Conservation (phyloP, 2,797 vertebrate genomes). For the Sebastes umbrosus region DNA sequence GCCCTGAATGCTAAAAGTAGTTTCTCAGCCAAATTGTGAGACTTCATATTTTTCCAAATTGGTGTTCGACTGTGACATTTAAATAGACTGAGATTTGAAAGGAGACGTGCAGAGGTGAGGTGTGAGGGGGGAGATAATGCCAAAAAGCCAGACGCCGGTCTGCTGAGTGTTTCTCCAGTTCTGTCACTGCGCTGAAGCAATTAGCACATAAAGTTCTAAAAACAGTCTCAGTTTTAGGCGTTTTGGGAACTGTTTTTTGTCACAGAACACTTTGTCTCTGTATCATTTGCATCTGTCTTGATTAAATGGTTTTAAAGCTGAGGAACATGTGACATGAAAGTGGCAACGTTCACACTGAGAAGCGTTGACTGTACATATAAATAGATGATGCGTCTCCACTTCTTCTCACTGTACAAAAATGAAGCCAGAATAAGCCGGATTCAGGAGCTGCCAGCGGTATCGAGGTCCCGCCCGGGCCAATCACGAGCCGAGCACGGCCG, state of each 20-base stretch:
- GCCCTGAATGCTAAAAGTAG: background rate
- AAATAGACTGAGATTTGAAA: background rate
- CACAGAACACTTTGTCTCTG: background rate
- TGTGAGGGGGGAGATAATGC: background rate
- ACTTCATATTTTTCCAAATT: background rate
- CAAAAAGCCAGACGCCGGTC: background rate
- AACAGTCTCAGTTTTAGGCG: background rate
- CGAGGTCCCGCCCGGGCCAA: background rate
- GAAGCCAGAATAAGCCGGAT: background rate
- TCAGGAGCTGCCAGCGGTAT: background rate
- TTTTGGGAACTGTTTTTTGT: background rate
- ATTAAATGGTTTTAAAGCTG: background rate
- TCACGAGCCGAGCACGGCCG: accelerated
- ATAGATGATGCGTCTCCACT: background rate
- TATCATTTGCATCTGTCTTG: background rate
- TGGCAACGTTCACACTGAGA: background rate
- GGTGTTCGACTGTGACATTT: background rate
- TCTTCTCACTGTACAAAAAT: background rate
- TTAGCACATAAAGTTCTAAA: background rate
- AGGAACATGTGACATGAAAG: background rate
- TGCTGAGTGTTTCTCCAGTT: background rate
- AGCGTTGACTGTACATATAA: no score
- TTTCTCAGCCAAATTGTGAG: background rate
- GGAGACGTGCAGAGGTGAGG: background rate
- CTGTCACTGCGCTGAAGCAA: background rate